phyloP scores from a whole-genome alignment of 2,113 vertebrate species.

The Ptilorrhoa leucosticta region DNA sequence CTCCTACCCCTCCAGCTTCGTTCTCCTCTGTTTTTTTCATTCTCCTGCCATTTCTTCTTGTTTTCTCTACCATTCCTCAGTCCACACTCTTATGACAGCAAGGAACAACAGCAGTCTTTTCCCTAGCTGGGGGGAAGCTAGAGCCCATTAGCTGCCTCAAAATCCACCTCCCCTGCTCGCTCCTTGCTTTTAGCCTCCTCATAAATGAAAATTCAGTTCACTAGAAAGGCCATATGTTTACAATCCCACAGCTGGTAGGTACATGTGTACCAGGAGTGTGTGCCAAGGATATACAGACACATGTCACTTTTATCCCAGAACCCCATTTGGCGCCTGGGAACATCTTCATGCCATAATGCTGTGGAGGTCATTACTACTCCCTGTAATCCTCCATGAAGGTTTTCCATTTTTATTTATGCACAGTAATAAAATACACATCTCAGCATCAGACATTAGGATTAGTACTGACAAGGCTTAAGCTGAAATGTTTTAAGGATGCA shows the following conservation, averaged over 20 bases:
- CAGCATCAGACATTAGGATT: conserved; percentile 73
- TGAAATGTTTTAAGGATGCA: conserved; percentile 60
- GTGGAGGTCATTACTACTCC: conserved; percentile 55
- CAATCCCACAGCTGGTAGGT: conserved; percentile 51
- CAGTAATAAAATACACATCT: conserved; percentile 68
- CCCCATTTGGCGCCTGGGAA: conserved; percentile 41
- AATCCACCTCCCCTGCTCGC: background rate
- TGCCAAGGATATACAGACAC: conserved; percentile 32
- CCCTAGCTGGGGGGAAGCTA: background rate
- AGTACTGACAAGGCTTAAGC: conserved; percentile 65
- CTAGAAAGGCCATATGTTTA: conserved; percentile 41
- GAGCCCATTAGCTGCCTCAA: conserved; percentile 8
- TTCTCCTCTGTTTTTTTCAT: background rate
- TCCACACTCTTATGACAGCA: background rate
- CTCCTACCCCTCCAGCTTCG: background rate
- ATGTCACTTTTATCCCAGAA: conserved; percentile 54
- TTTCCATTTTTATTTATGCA: conserved; percentile 63
- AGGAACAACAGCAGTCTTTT: background rate
- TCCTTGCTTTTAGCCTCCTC: background rate
- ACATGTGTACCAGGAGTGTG: conserved; percentile 8
- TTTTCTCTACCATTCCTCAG: background rate
- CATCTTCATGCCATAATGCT: background rate
- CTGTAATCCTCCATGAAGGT: conserved; percentile 68
- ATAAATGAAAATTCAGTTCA: conserved; percentile 27
- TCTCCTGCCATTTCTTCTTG: background rate